Base-by-base conservation (phyloP, 2,888 invertebrate genomes). In the Acrobasis suavella region DNA sequence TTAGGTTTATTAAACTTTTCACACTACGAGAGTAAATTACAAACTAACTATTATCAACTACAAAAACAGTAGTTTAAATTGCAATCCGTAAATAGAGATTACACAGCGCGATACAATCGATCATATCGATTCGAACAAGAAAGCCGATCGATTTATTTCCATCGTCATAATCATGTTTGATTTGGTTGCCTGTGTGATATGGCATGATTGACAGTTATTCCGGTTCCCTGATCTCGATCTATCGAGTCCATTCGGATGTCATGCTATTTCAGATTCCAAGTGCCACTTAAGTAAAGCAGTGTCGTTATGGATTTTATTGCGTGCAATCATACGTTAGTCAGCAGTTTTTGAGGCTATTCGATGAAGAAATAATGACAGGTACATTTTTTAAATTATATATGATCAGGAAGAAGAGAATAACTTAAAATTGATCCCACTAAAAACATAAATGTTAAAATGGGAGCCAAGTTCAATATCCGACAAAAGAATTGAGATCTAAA, bases 191-290 rank as follows among this genome's bases (percentile, higher is more conserved):
- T 14, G 52, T 52, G 52, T 51, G 12, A 51, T 32, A 6, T 16
- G 52, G 32, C 14, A 52, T 16, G 17, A 17, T 50, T 10, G 51
- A 37, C 37, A 22, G 52, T 22, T 17, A 52, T 17, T 22, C 32
- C 52, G 55, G 12, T 55, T 16, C 6, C 3, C 16, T 3, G 39
- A 10, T 39, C 55, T 55, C 14, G 39, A 39, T 55, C 39, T 55
- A 81, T 75, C 70, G 70, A 68, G 62, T 65, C 65, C 65, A 66
- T 72, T 73, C 70, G 70, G 72, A 54, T 54, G 39, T 55, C 55
- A 55, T 55, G 55, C 55, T 55, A 55, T 55, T 39, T 38, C 55
- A 39, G 39, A 55, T 39, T 15, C n/a, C 54, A 15, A 54, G 16
- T 16, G 16, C 39, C 16, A 39, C 63, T 65, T 68, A 60, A 22